These are phyloP conservation scores for Oasisia sp. DNA, from an alignment of 2,888 invertebrate species.

Conservation along the genomic window DNA sequence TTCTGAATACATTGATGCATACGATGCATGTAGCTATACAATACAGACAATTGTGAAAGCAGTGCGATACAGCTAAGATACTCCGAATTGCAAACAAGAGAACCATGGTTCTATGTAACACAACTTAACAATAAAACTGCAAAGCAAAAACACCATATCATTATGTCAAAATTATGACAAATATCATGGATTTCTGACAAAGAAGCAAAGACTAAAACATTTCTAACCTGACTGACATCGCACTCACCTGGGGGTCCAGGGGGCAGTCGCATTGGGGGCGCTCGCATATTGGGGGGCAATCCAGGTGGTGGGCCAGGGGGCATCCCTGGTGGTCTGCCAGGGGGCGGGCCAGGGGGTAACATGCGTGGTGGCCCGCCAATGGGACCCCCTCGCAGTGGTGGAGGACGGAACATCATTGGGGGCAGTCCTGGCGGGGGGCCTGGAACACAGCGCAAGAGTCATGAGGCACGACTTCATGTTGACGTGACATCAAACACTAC, in stretches of 20 bases:
- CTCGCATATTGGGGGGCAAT: constrained; percentile 57
- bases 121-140: too few relatives aligned
- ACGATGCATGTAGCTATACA: too few relatives aligned
- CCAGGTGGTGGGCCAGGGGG: constrained; percentile 64
- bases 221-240: too few relatives aligned
- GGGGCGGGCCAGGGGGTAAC: constrained; percentile 64
- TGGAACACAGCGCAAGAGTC: neutral
- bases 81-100: too few relatives aligned
- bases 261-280: constrained; percentile 67
- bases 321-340: constrained; percentile 61
- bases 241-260: constrained; percentile 72
- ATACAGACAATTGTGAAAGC: too few relatives aligned
- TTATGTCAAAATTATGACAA: too few relatives aligned
- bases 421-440: constrained; percentile 70
- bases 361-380: constrained; percentile 59
- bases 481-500: neutral
- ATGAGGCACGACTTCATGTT: neutral
- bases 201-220: too few relatives aligned
- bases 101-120: too few relatives aligned
- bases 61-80: too few relatives aligned
- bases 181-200: too few relatives aligned
- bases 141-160: too few relatives aligned
- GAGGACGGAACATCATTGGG: constrained; percentile 68
- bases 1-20: too few relatives aligned
- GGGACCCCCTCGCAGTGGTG: constrained; percentile 52